Evolutionary conservation across 2,797 vertebrate species (phyloP), one percentile per base, ranked within the genome.

Genomic region (Enteromius thamalakanensis): DNA sequence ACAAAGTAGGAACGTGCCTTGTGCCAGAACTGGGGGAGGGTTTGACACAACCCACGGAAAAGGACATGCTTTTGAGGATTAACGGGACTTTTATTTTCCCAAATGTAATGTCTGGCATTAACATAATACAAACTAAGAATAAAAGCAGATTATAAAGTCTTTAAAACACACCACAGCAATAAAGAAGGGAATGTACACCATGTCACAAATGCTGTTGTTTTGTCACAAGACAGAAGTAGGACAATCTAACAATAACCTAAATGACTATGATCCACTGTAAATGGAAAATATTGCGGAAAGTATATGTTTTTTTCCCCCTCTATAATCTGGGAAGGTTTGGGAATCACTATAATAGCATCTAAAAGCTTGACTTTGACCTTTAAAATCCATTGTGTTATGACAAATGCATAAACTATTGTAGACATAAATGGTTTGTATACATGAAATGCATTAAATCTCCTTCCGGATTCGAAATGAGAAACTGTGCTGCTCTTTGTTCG

Each of bases 31-130:
- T 15, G 23, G 49, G 62, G 34, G 72, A 58, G 47, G 64, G 55
- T 68, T 78, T 65, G 32, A 62, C 8, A 58, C 37, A 45, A 47
- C 42, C 80, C 58, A 34, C 2, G 0, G 0, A 26, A 64, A 72
- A 19, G 42, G 19, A 74, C 69, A 81, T 0, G 14, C 80, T 92
- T 94, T 86, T 82, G 87, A 83, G 88, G 92, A 90, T 93, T 93
- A 93, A 87, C 84, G 91, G 89, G 89, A 93, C 90, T 91, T 87
- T 90, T 92, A 92, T 92, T 85, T 88, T 86, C 81, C 87, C 81
- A 89, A 92, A 91, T 89, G 87, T 89, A 88, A 86, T 90, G 90
- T 80, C 85, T 89, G 84, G 89, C 82, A 92, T 93, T 92, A 91
- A 85, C 90, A 92, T 91, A 91, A 90, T 45, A 65, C 4, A 82